A percentile compares a stretch with the other conserved stretches of the same genome.
These are phyloP conservation scores for Plutella xylostella DNA, from an alignment of 2,888 invertebrate species.

Conservation along the genomic window DNA sequence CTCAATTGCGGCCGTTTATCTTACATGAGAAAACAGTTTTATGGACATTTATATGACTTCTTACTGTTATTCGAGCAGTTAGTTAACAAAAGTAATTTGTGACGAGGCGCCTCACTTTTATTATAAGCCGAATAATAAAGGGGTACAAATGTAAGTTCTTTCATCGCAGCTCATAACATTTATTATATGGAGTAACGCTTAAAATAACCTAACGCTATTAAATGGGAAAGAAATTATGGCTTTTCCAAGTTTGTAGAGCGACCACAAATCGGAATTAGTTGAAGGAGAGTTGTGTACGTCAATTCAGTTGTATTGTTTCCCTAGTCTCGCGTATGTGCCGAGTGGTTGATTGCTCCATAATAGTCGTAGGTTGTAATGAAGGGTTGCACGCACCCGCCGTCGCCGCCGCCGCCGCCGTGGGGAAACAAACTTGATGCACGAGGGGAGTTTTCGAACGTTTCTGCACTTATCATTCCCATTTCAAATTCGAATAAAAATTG, in stretches of 20 bases:
- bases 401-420: constrained; percentile 33
- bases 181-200: too few species aligned
- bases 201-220: constrained; percentile 20
- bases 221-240: constrained; percentile 22
- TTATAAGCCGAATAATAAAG: too few species aligned
- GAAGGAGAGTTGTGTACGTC: constrained; percentile 56
- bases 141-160: too few species aligned
- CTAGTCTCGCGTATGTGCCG: constrained; percentile 62
- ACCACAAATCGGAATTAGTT: constrained; percentile 40
- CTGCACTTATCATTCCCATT: constrained; percentile 49
- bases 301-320: constrained; percentile 64
- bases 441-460: constrained; percentile 46
- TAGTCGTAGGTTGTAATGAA: constrained; percentile 58
- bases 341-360: constrained; percentile 63
- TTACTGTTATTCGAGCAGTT: too few species aligned
- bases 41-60: too few species aligned
- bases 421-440: constrained; percentile 40
- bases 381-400: constrained; percentile 55
- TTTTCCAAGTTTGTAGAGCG: constrained; percentile 34
- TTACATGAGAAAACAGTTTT: too few species aligned
- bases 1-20: too few species aligned
- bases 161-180: too few species aligned
- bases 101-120: too few species aligned
- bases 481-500: constrained; percentile 37
- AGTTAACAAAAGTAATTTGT: too few species aligned